These are phyloP conservation scores for Phyllotreta striolata DNA, from an alignment of 2,888 invertebrate species.

Conservation along the genomic window DNA sequence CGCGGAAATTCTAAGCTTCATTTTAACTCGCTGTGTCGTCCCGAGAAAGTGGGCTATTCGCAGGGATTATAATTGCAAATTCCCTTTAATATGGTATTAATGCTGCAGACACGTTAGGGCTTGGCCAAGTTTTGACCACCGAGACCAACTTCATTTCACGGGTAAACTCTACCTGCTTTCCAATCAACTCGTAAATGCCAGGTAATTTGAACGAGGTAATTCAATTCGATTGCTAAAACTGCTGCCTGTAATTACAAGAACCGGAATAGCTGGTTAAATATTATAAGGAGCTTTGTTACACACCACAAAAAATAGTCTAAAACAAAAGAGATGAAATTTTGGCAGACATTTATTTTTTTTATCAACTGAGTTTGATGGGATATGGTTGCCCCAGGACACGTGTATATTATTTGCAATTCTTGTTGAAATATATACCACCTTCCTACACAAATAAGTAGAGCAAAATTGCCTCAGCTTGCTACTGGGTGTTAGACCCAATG, in stretches of 20 bases:
- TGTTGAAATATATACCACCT: too few species aligned
- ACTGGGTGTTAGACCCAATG: slow-evolving; percentile 17
- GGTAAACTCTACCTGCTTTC: slow-evolving; percentile 12
- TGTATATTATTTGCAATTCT: too few species aligned
- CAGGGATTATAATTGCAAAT: slow-evolving; percentile 23
- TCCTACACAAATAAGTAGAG: not conserved
- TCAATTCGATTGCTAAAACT: not conserved
- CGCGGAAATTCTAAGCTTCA: slow-evolving; percentile 15
- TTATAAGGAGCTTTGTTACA: too few species aligned
- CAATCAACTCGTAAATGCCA: slow-evolving; percentile 5
- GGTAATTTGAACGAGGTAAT: not conserved
- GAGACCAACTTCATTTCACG: slow-evolving; percentile 8
- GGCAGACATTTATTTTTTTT: too few species aligned
- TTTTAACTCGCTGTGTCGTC: slow-evolving; percentile 9
- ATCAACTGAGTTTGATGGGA: too few species aligned
- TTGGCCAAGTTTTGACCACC: slow-evolving; percentile 9
- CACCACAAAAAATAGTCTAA: too few species aligned
- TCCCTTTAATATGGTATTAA: slow-evolving; percentile 28
- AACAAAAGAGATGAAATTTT: too few species aligned
- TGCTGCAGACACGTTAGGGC: slow-evolving; percentile 16
- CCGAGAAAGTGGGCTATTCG: slow-evolving; percentile 27
- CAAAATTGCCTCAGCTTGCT: slow-evolving; percentile 7
- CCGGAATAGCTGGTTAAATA: too few species aligned
- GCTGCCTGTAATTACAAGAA: too few species aligned
- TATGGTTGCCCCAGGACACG: too few species aligned